Evolutionary conservation across 1,140 invertebrate species (phyloP), one percentile per base, ranked within the genome.

Genomic region (Bombus pascuorum): DNA sequence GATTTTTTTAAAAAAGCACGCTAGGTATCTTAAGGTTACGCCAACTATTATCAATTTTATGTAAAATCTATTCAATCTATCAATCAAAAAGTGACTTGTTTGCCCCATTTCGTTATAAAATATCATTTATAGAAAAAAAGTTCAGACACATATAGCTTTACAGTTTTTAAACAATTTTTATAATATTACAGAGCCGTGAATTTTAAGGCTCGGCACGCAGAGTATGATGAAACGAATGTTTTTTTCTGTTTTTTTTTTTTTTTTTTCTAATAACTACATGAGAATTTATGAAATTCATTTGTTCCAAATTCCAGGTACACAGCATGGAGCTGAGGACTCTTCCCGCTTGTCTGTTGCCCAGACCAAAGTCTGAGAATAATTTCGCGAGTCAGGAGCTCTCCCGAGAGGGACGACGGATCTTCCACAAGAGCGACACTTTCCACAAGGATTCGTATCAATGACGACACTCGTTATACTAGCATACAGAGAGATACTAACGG

Each of bases 281-380:
- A 66, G 13, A 66, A 34, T 3, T 18, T 8, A 34, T 66, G 1
- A 34, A 25, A 37, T 25, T 37, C 18, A 44, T 4, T 0, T 13
- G 18, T 32, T 9, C 9, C 1, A 70, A n/a, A 57, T 92, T 89
- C 71, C 95, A 96, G 91, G 94, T 96, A 42, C 95, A 96, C 88
- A 94, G 95, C 86, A 96, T 96, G 95, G 96, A 96, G 77, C 91
- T 97, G 77, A 96, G 97, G 93, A 96, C 96, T 79, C 94, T 97
- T 87, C 97, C 96, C 91, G 95, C 95, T 82, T 95, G 96, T 92
- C 96, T 95, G 28, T 94, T 98, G 89, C 97, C 97, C 42, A 96
- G 97, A 87, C 97, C 97, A 89, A 98, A 98, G 94, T 98, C 97
- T 73, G 97, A 98, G 93, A 97, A 97, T 95, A 98, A 98, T 95